These are phyloP conservation scores for Schizopygopsis malacanthus DNA, from an alignment of 2,797 vertebrate species.

Conservation along the genomic window DNA sequence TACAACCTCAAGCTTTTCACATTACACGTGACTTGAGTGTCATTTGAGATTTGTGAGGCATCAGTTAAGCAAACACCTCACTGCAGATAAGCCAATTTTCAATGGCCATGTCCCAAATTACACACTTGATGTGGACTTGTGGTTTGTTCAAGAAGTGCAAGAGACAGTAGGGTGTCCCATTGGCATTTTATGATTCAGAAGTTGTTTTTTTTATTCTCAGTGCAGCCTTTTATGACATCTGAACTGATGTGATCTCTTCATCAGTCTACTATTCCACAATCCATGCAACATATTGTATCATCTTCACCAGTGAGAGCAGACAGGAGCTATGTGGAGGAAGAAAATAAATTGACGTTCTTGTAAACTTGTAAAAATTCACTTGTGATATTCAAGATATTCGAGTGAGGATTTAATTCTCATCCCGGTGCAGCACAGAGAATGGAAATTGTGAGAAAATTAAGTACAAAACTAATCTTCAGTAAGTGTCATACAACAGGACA, in stretches of 20 bases:
- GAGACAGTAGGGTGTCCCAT: neutral
- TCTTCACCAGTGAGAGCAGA: neutral
- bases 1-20: neutral
- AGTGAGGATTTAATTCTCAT: neutral
- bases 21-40: neutral
- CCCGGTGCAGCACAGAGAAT: neutral
- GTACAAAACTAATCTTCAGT: neutral
- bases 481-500: neutral
- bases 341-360: no score
- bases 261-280: neutral
- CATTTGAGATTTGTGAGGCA: neutral
- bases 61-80: neutral
- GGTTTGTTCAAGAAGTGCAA: neutral
- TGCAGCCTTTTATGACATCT: neutral
- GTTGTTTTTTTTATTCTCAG: neutral
- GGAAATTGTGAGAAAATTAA: neutral
- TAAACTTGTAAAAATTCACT: no score
- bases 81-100: neutral
- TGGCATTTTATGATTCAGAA: conserved; percentile 9
- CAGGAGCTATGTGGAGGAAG: neutral
- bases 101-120: neutral
- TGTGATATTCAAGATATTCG: neutral
- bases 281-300: neutral
- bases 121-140: neutral
- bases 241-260: neutral